phyloP scores from a whole-genome alignment of 2,888 invertebrate genomes.

The Empis livida region DNA sequence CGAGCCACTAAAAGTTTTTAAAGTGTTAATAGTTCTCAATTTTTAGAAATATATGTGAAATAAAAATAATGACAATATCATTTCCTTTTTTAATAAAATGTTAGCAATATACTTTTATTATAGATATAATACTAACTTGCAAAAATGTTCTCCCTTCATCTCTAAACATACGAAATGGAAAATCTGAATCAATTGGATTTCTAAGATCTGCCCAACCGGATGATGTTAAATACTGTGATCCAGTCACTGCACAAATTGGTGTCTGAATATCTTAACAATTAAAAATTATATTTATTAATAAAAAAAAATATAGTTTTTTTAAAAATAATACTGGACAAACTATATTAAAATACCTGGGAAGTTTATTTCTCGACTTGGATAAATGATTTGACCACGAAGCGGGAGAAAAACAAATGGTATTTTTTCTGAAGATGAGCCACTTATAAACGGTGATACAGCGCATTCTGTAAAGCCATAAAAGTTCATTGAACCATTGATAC shows the following conservation, averaged over 20 bases:
- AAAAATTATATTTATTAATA: neutral
- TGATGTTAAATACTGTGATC: conserved; percentile 66
- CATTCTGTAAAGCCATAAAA: conserved; percentile 48
- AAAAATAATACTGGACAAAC: conserved; percentile 6
- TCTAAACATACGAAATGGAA: conserved; percentile 66
- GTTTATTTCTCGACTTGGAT: conserved; percentile 75
- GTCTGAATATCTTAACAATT: conserved; percentile 51
- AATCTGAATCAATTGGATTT: conserved; percentile 61
- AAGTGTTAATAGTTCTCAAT: neutral
- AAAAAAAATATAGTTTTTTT: neutral
- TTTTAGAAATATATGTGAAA: conserved; percentile 6
- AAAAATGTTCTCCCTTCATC: conserved; percentile 72
- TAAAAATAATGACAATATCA: no score
- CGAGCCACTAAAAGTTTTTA: conserved; percentile 56
- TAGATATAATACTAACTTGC: no score
- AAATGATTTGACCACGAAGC: conserved; percentile 73
- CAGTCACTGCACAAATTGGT: conserved; percentile 74
- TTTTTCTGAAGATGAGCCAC: conserved; percentile 57
- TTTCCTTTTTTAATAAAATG: no score
- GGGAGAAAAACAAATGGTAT: conserved; percentile 81
- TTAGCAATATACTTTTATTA: no score
- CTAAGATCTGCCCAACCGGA: conserved; percentile 69
- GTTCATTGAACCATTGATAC: no score
- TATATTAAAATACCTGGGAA: conserved; percentile 51
- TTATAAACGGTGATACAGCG: conserved; percentile 64